A percentile compares a stretch with the other conserved stretches of the same genome.
Conservation (phyloP, 1,140 invertebrate species). For the Ceratitis capitata region DNA sequence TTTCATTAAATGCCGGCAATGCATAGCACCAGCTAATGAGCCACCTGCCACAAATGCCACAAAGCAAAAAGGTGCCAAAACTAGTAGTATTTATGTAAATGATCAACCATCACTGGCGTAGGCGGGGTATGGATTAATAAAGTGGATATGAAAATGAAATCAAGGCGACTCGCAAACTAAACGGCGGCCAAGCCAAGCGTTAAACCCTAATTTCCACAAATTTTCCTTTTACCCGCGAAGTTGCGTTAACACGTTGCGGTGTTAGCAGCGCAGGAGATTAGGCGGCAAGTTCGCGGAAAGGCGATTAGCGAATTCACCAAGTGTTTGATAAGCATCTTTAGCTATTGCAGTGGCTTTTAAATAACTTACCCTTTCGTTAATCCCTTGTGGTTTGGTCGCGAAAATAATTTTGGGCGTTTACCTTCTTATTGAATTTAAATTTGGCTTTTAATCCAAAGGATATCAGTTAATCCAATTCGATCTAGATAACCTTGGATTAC, state of each 20-base stretch:
- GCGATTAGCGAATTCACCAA: background rate
- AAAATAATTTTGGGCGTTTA: background rate
- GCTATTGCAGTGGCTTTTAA: background rate
- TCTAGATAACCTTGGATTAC: background rate
- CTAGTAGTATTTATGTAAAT: background rate
- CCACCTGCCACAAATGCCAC: background rate
- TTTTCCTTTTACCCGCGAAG: background rate
- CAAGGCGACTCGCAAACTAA: background rate
- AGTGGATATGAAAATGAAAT: background rate
- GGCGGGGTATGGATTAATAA: background rate
- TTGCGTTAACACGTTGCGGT: background rate
- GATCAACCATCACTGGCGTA: background rate
- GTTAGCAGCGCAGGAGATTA: background rate
- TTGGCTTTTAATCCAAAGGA: background rate
- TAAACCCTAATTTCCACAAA: conserved; percentile 2
- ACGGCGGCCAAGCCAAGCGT: background rate
- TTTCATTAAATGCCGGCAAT: background rate
- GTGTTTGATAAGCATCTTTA: background rate
- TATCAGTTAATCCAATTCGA: background rate
- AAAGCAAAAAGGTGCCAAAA: background rate
- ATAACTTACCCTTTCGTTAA: background rate
- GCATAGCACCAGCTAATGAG: conserved; percentile 1
- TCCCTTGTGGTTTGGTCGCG: background rate
- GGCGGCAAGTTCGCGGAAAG: background rate
- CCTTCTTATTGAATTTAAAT: background rate